phyloP scores from a whole-genome alignment of 1,140 invertebrate genomes.

The Andricus grossulariae region DNA sequence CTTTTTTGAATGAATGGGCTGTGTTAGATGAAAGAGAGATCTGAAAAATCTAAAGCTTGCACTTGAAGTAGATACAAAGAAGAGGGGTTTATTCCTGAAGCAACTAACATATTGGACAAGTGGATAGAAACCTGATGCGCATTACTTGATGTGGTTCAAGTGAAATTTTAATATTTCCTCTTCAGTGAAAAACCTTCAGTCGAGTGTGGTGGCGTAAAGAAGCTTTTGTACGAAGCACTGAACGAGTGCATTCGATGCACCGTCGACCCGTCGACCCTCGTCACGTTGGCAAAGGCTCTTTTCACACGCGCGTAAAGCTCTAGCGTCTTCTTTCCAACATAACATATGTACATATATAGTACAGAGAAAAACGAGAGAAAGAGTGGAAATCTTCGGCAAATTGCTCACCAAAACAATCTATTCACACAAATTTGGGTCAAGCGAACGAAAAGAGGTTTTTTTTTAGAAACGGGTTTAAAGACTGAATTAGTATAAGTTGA shows the following conservation, averaged over 20 bases:
- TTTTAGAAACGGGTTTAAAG: too few species aligned
- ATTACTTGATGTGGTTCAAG: conserved; percentile 23
- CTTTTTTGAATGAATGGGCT: too few species aligned
- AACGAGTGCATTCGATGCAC: conserved; percentile 25
- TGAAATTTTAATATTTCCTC: conserved; percentile 21
- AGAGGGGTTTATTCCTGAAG: not conserved
- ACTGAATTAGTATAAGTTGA: too few species aligned
- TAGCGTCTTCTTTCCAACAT: conserved; percentile 9
- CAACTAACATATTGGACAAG: conserved; percentile 22
- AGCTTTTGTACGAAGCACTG: conserved; percentile 19
- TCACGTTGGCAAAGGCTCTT: conserved; percentile 24
- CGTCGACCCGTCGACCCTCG: conserved; percentile 26
- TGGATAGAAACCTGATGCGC: conserved; percentile 24
- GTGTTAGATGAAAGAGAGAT: too few species aligned
- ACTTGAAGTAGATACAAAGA: not conserved
- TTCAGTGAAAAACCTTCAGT: conserved; percentile 16
- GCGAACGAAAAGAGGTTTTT: too few species aligned
- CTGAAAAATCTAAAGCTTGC: too few species aligned
- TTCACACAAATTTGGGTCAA: too few species aligned
- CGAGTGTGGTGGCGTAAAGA: conserved; percentile 10
- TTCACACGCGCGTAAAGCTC: conserved; percentile 10
- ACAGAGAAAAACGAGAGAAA: not conserved
- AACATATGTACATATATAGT: conserved; percentile 10
- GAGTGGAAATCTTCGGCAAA: not conserved
- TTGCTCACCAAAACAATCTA: conserved; percentile 6